Evolutionary conservation across 2,888 invertebrate genomes (phyloP), one percentile per base, ranked within the genome.

Genomic region (Zonitis immaculata): DNA sequence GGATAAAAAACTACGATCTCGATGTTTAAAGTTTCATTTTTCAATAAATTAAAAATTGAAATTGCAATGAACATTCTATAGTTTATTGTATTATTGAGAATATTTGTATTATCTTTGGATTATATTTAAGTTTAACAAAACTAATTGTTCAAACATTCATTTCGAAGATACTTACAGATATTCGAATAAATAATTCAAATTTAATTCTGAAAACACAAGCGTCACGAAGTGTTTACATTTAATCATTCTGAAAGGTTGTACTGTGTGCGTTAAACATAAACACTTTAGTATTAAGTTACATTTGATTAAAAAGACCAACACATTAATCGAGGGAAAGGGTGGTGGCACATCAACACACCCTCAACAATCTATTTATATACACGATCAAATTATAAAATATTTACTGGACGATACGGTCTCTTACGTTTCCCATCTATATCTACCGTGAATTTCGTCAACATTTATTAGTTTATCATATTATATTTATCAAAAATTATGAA

Each of bases 161-260:
- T 56, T 46, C 47, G 42, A 54, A 60, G 63, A 68, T 65, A 66
- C 66, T 67, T 66, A 66, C 66, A 68, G 67, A 64, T 68, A 66
- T 65, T 64, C 67, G 57, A 66, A 72, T 73, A 70, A 73, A 73
- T 73, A 72, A 73, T 73, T 70, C 72, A 73, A 71, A 69, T 73
- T 71, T 67, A 72, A 73, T 74, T 72, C 63, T 60, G 68, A 69
- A 70, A 69, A 69, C 69, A 69, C 63, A 65, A 62, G 64, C 69
- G 65, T 62, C 64, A 63, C 52, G 60, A 64, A 54, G 66, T 75
- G 74, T 76, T 76, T 76, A 70, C 74, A 69, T 76, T 76, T 76
- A 75, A 76, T 76, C 73, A 72, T 69, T 66, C 62, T 75, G 72
- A 76, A 76, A 76, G 76, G 71, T 68, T 68, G 64, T 62, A 61